Conservation (phyloP, 1,140 invertebrate species). For the Drosophila melanogaster region Release_6_plus_ISO1_MT NC_004354.4:1719001-1719500, state of each 20-base stretch:
- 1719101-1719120: constrained; percentile 67
- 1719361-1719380: neutral
- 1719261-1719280: too few species aligned
- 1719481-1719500: constrained; percentile 30
- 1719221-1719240: neutral
- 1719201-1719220: neutral
- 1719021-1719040: neutral
- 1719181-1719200: constrained; percentile 45
- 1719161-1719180: constrained; percentile 77
- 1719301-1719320: neutral
- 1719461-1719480: constrained; percentile 51
- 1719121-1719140: constrained; percentile 75
- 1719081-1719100: constrained; percentile 2
- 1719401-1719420: constrained; percentile 78
- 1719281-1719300: neutral
- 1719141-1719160: constrained; percentile 75
- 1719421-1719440: constrained; percentile 70
- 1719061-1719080: constrained; percentile 4
- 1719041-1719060: constrained; percentile 52
- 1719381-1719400: constrained; percentile 20
- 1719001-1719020: constrained; percentile 7
- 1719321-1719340: neutral
- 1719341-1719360: neutral
- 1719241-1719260: neutral
- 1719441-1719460: constrained; percentile 63